Evolutionary conservation across 2,797 vertebrate genomes (phyloP).

Genomic region (Lycodopsis pacificus): DNA sequence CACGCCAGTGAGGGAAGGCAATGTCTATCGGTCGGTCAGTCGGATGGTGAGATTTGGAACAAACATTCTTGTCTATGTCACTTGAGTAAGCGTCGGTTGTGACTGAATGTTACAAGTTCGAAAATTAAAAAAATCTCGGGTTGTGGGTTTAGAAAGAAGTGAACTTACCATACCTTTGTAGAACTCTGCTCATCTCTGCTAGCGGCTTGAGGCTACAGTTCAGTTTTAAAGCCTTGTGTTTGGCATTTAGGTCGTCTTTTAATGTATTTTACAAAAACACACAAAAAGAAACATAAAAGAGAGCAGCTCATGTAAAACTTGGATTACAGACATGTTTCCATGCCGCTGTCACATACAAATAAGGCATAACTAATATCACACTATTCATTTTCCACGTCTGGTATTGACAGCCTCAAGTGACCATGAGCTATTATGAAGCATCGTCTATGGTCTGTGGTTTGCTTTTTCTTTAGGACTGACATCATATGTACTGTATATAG

Average conservation of each 20-base stretch:
- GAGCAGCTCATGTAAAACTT: background rate
- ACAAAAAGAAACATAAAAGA: background rate
- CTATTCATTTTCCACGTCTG: slow-evolving; percentile 40
- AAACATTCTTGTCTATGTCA: background rate
- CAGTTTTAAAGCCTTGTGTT: too few relatives aligned
- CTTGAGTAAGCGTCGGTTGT: background rate
- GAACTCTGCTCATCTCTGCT: background rate
- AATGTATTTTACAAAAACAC: background rate
- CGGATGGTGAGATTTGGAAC: background rate
- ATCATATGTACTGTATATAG: slow-evolving; percentile 62
- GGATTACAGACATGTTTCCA: slow-evolving; percentile 9
- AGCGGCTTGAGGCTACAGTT: too few relatives aligned
- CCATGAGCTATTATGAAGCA: slow-evolving; percentile 63
- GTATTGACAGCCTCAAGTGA: slow-evolving; percentile 52
- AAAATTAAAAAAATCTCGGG: background rate
- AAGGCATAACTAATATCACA: slow-evolving; percentile 18
- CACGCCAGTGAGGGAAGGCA: background rate
- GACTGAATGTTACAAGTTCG: background rate
- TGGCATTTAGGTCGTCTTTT: background rate
- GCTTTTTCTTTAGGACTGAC: slow-evolving; percentile 61
- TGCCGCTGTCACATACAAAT: slow-evolving; percentile 25
- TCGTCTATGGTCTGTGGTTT: slow-evolving; percentile 53
- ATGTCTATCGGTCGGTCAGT: too few relatives aligned
- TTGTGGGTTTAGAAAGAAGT: background rate
- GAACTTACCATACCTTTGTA: background rate